A percentile compares a stretch with the other conserved stretches of the same genome.
Evolutionary conservation across 1,140 invertebrate species (phyloP).

Genomic region (Mamestra configurata): DNA sequence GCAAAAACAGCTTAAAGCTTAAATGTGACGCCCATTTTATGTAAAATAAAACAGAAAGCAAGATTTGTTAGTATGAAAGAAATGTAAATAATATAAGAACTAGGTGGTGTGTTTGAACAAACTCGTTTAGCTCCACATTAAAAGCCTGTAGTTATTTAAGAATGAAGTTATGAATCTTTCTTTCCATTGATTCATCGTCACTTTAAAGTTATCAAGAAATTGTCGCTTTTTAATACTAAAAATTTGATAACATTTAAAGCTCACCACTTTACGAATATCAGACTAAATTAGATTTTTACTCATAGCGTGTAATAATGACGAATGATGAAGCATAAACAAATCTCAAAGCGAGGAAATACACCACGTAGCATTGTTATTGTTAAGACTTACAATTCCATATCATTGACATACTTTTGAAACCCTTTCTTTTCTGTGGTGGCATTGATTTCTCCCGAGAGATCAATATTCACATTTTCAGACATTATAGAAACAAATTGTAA

Average conservation of each 20-base stretch:
- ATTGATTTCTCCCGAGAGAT: slow-evolving; percentile 82
- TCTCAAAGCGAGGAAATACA: slow-evolving; percentile 47
- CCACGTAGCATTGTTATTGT: slow-evolving; percentile 62
- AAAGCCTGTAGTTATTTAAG: no score
- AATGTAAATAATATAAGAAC: neutral
- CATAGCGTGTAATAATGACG: neutral
- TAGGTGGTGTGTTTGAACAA: neutral
- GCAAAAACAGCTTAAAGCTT: neutral
- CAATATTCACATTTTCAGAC: slow-evolving; percentile 82
- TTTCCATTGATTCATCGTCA: no score
- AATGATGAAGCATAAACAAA: slow-evolving; percentile 38
- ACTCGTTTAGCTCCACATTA: neutral
- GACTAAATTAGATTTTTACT: neutral
- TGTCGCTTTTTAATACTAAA: no score
- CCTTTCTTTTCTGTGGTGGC: slow-evolving; percentile 80
- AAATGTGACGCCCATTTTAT: neutral
- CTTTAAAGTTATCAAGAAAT: no score
- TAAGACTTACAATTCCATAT: slow-evolving; percentile 83
- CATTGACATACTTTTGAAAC: slow-evolving; percentile 86
- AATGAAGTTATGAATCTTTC: no score
- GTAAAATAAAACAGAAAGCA: neutral
- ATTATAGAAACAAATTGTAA: slow-evolving; percentile 58
- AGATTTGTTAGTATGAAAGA: slow-evolving; percentile 7
- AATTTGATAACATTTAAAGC: neutral
- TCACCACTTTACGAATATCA: neutral